Conservation (phyloP, 2,797 vertebrate genomes). For the Enoplosus armatus region DNA sequence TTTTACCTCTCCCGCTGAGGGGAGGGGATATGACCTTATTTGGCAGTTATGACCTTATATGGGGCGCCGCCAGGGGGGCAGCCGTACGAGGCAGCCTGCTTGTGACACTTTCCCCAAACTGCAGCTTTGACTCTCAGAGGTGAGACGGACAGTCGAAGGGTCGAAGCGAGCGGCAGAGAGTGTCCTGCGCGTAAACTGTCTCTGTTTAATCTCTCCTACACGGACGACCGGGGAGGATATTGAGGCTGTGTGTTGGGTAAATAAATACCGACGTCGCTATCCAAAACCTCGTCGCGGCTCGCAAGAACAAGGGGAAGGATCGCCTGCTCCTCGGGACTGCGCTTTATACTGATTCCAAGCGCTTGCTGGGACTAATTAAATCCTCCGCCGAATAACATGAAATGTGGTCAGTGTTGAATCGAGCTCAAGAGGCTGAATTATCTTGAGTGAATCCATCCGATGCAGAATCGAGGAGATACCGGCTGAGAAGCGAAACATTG, state of each 20-base stretch:
- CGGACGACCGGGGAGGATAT: conserved; percentile 25
- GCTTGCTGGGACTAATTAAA: conserved; percentile 31
- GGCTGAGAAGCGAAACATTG: conserved; percentile 12
- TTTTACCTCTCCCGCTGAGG: conserved; percentile 19
- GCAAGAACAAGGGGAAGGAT: conserved; percentile 37
- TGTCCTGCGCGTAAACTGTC: conserved; percentile 36
- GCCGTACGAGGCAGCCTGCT: conserved; percentile 64
- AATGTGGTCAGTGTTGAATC: conserved; percentile 35
- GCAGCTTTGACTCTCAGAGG: conserved; percentile 72
- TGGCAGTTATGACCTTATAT: conserved; percentile 76
- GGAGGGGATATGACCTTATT: conserved; percentile 76
- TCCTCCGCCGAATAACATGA: not conserved
- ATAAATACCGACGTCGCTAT: conserved; percentile 36
- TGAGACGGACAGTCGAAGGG: conserved; percentile 67
- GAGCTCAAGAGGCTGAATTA: not conserved
- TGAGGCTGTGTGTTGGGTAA: conserved; percentile 2
- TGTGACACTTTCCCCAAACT: conserved; percentile 85
- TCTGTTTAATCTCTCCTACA: not conserved
- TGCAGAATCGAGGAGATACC: conserved; percentile 4
- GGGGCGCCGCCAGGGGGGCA: conserved; percentile 63
- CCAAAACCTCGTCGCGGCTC: conserved; percentile 37
- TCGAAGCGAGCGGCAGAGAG: conserved; percentile 53
- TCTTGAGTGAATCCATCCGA: not conserved
- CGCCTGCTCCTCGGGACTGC: conserved; percentile 31
- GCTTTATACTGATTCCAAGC: conserved; percentile 2